These are phyloP conservation scores for Diglossa cyanea DNA, from an alignment of 2,797 vertebrate genomes.

Conservation along the genomic window DNA sequence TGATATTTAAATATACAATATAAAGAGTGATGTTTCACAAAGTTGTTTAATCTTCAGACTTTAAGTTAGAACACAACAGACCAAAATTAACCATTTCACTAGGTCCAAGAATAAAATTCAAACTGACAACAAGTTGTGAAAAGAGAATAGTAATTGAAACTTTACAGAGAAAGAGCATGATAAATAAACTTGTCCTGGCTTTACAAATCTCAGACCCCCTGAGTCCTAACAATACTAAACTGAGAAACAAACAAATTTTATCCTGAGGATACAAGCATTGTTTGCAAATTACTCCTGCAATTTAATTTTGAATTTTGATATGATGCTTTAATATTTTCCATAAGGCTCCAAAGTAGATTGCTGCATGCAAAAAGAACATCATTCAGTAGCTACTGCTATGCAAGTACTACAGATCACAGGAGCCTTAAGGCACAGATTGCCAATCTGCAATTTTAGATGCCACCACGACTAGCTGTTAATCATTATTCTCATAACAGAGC, in stretches of 20 bases:
- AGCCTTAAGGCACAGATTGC: constrained; percentile 31
- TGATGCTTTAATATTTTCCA: background rate
- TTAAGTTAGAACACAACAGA: constrained; percentile 4
- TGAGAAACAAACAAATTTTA: constrained; percentile 20
- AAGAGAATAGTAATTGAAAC: constrained; percentile 1
- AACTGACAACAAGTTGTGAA: background rate
- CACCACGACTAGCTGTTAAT: background rate
- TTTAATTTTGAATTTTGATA: background rate
- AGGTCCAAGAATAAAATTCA: constrained; percentile 22
- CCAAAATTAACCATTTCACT: constrained; percentile 13
- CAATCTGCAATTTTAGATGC: constrained; percentile 12
- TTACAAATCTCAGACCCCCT: constrained; percentile 54
- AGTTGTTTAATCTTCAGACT: constrained; percentile 22
- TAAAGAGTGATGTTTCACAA: constrained; percentile 37
- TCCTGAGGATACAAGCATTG: constrained; percentile 27
- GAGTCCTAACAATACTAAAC: constrained; percentile 36
- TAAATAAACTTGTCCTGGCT: constrained; percentile 34
- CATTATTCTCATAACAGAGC: background rate
- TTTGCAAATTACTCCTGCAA: constrained; percentile 3
- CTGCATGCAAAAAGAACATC: background rate
- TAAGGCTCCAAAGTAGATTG: background rate
- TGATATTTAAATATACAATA: constrained; percentile 46
- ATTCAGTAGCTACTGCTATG: background rate
- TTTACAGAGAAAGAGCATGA: constrained; percentile 27
- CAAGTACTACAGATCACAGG: background rate